Conservation (phyloP, 2,113 vertebrate species). For the Myodes glareolus region DNA sequence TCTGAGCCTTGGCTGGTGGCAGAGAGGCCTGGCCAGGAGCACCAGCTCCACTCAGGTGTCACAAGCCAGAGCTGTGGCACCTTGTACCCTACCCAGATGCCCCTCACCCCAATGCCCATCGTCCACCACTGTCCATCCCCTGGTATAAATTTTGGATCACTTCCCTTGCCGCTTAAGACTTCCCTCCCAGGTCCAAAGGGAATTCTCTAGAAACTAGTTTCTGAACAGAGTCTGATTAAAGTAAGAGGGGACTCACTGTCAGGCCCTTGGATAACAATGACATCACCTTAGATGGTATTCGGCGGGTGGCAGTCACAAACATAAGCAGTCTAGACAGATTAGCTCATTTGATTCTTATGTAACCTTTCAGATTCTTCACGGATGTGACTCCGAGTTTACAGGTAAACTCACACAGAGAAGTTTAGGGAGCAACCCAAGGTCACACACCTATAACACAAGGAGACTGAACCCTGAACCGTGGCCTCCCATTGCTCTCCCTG, state of each 20-base stretch:
- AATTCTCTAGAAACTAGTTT: conserved; percentile 21
- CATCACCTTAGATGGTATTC: neutral
- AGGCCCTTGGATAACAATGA: neutral
- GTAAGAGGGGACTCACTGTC: neutral
- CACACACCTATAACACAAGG: neutral
- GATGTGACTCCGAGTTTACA: neutral
- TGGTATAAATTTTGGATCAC: neutral
- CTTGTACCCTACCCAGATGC: neutral
- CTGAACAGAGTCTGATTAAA: neutral
- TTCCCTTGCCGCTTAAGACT: neutral
- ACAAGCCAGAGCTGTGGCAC: neutral
- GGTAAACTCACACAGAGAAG: neutral
- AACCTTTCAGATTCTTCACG: neutral
- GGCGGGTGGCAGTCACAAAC: neutral
- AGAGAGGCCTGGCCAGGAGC: neutral
- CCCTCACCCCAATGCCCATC: neutral
- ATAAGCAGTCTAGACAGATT: neutral
- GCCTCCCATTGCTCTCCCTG: neutral
- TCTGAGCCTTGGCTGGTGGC: neutral
- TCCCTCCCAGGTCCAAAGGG: neutral
- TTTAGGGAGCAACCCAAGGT: neutral
- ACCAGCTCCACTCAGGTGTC: neutral
- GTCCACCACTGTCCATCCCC: fast-evolving
- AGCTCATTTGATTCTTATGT: neutral
- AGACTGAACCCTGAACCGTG: neutral